Base-by-base conservation (phyloP, 2,797 vertebrate species). In the Malurus splendens region DNA sequence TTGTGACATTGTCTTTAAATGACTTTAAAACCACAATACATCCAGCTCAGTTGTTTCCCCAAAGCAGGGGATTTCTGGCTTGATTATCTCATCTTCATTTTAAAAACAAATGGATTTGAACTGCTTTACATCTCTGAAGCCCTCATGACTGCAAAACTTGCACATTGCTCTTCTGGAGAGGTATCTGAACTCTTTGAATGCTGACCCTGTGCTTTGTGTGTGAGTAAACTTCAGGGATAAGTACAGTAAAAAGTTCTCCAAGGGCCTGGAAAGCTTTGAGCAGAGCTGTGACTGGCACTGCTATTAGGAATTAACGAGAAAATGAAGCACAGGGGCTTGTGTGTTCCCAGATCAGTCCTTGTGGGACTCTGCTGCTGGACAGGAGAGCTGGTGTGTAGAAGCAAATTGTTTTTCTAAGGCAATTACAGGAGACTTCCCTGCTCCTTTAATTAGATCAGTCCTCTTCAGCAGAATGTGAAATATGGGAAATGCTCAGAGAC, bases 261-360 rank as follows among this genome's bases (percentile, higher is more conserved):
- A 60, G 82, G 66, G 60, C 25, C 42, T 47, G 56, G 64, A 78
- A 73, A 57, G 71, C 80, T 73, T 54, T 1, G 1, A 73, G 66
- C 36, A 27, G 48, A 38, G 59, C 72, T 74, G 79, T 27, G 25
- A 14, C 68, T 82, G 88, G 22, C 38, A 15, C 57, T 80, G 38
- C 42, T 68, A 18, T 83, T 73, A 86, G 47, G n/a, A 91, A 82
- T 89, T 93, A 64, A 89, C 57, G 61, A 86, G 71, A 79, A 92
- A 86, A 45, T 23, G 28, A 93, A 87, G 70, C 42, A 20, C 68
- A 62, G 36, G 47, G 67, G 15, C 60, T 89, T 50, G 8, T 18
- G 44, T 64, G 38, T 73, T 86, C 87, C 48, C 60, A 57, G 3
- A 50, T 75, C 1, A 12, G 44, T 82, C 67, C 56, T 67, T n/a